These are phyloP conservation scores for Amorpha juglandis DNA, from an alignment of 2,888 invertebrate species.

Conservation along the genomic window DNA sequence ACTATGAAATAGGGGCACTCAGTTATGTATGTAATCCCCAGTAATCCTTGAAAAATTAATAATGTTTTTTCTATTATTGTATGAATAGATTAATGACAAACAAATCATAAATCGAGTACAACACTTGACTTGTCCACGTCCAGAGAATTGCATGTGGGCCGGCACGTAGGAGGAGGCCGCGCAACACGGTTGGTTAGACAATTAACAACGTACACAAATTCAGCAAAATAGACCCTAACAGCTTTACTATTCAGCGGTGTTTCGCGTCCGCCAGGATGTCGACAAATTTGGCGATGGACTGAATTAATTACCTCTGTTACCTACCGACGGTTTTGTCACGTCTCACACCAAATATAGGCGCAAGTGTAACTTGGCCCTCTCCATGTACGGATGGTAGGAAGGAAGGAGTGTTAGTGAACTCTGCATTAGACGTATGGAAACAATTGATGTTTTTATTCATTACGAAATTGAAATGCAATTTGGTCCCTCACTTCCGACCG, in stretches of 20 bases:
- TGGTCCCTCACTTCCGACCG: slow-evolving; percentile 68
- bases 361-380: slow-evolving; percentile 58
- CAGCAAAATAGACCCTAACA: slow-evolving; percentile 60
- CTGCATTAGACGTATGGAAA: slow-evolving; percentile 46
- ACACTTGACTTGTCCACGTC: slow-evolving; percentile 32
- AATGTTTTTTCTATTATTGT: neutral
- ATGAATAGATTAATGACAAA: slow-evolving; percentile 10
- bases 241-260: slow-evolving; percentile 59
- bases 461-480: slow-evolving; percentile 71
- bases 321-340: slow-evolving; percentile 70
- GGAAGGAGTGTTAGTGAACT: slow-evolving; percentile 77
- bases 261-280: slow-evolving; percentile 56
- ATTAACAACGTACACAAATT: slow-evolving; percentile 49
- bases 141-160: slow-evolving; percentile 80
- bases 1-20: neutral
- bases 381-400: slow-evolving; percentile 74
- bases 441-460: slow-evolving; percentile 55
- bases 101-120: slow-evolving; percentile 18
- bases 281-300: slow-evolving; percentile 71
- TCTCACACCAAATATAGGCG: slow-evolving; percentile 75
- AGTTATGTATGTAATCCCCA: neutral
- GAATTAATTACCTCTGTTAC: slow-evolving; percentile 70
- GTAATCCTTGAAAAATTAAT: no score
- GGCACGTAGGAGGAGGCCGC: slow-evolving; percentile 80
- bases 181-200: slow-evolving; percentile 71